These are phyloP conservation scores for Proterorhinus semilunaris DNA, from an alignment of 2,113 vertebrate genomes.

Conservation along the genomic window DNA sequence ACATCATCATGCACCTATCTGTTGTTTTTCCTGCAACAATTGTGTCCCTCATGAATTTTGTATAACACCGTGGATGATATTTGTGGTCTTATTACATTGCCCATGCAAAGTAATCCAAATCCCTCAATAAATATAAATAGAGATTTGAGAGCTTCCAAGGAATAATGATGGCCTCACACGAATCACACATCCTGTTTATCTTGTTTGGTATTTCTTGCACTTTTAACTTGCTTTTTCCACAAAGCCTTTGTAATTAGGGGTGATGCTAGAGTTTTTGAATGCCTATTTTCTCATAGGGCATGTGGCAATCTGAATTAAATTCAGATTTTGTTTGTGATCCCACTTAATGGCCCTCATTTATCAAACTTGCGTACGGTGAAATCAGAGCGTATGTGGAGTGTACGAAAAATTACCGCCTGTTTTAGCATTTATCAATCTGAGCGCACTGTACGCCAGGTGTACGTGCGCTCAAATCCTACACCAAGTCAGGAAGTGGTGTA, in stretches of 20 bases:
- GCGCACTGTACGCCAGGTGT: no score
- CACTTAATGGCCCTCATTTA: no score
- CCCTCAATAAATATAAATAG: conserved; percentile 38
- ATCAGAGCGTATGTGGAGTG: no score
- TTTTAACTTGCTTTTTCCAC: conserved; percentile 12
- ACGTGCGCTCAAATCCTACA: no score
- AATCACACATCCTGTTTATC: conserved; percentile 11
- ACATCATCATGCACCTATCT: conserved; percentile 1
- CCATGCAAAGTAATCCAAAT: conserved; percentile 27
- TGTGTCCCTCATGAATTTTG: conserved; percentile 25
- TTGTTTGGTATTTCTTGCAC: background rate
- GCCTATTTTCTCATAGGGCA: conserved; percentile 18
- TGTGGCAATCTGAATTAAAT: conserved; percentile 46
- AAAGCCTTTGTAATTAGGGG: conserved; percentile 18
- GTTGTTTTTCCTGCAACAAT: background rate
- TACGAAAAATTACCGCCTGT: no score
- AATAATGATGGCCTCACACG: conserved; percentile 14
- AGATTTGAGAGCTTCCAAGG: conserved; percentile 23
- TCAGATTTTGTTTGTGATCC: conserved; percentile 43
- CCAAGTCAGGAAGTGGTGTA: no score
- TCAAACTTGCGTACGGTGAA: no score
- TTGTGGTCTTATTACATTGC: conserved; percentile 32
- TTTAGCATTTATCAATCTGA: no score
- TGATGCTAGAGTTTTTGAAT: conserved; percentile 25
- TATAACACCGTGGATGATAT: conserved; percentile 16